These are phyloP conservation scores for Colossoma macropomum DNA, from an alignment of 2,113 vertebrate species.

Conservation along the genomic window DNA sequence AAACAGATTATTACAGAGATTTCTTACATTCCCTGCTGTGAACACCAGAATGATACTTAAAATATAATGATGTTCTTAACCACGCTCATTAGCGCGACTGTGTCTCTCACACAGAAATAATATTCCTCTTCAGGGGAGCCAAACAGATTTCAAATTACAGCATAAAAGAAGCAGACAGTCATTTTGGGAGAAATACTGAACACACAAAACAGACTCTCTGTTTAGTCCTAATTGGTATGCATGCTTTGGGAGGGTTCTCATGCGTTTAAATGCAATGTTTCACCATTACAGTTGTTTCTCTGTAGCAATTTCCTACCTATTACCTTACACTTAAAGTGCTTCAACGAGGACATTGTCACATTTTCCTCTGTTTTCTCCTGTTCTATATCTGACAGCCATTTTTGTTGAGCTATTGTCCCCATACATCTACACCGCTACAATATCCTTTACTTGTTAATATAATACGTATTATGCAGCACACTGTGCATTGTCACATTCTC, in stretches of 20 bases:
- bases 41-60: conserved; percentile 84
- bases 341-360: not conserved
- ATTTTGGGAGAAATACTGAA: conserved; percentile 65
- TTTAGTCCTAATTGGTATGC: conserved; percentile 53
- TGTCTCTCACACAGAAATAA: conserved; percentile 76
- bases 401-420: not conserved
- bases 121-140: conserved; percentile 75
- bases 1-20: conserved; percentile 83
- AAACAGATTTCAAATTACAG: conserved; percentile 81
- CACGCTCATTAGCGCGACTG: conserved; percentile 77
- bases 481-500: not conserved
- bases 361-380: not conserved
- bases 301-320: conserved; percentile 16
- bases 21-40: conserved; percentile 74
- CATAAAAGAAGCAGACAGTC: conserved; percentile 75
- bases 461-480: not conserved
- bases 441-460: too few species aligned
- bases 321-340: conserved; percentile 13
- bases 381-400: not conserved
- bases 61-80: conserved; percentile 86
- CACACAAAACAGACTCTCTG: conserved; percentile 64
- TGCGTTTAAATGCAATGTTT: conserved; percentile 33
- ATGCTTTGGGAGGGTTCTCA: conserved; percentile 38
- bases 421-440: not conserved
- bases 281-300: conserved; percentile 8